Evolutionary conservation across 1,140 invertebrate genomes (phyloP).

Genomic region (Mizuhopecten yessoensis): DNA sequence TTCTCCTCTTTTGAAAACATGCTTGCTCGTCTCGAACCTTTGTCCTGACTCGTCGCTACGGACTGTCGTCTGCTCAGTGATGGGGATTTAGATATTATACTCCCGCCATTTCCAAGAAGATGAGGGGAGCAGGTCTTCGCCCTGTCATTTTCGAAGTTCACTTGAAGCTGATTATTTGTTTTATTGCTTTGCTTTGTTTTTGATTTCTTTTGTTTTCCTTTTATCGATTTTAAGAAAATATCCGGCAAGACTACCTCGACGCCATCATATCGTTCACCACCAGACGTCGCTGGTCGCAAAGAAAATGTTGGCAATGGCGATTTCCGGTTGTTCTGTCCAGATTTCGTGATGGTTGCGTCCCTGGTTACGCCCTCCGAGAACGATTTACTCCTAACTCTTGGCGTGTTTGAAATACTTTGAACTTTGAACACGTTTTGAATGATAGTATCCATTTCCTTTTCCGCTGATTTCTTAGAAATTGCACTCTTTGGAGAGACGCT

Average conservation of each 20-base stretch:
- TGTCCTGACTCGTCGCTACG: slow-evolving; percentile 42
- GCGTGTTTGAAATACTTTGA: slow-evolving; percentile 12
- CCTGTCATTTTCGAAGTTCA: slow-evolving; percentile 33
- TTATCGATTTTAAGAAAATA: neutral
- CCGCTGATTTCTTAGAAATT: neutral
- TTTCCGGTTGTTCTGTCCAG: neutral
- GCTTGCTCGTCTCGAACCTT: slow-evolving; percentile 47
- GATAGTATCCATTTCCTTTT: slow-evolving; percentile 58
- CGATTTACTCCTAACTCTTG: slow-evolving; percentile 50
- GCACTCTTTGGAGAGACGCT: neutral
- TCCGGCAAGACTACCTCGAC: neutral
- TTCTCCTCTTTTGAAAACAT: slow-evolving; percentile 66
- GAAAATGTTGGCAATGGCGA: neutral
- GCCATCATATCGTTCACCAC: slow-evolving; percentile 42
- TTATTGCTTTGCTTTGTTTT: neutral
- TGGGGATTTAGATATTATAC: neutral
- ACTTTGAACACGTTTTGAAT: slow-evolving; percentile 51
- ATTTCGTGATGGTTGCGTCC: neutral
- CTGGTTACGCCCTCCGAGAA: slow-evolving; percentile 44
- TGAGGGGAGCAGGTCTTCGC: slow-evolving; percentile 48
- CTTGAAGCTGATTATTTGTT: slow-evolving; percentile 41
- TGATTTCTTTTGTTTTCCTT: neutral
- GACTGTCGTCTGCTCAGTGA: slow-evolving; percentile 50
- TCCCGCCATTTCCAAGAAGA: neutral
- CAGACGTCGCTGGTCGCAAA: slow-evolving; percentile 55